Evolutionary conservation across 2,888 invertebrate genomes (phyloP).

Genomic region (Diaphora mendica): DNA sequence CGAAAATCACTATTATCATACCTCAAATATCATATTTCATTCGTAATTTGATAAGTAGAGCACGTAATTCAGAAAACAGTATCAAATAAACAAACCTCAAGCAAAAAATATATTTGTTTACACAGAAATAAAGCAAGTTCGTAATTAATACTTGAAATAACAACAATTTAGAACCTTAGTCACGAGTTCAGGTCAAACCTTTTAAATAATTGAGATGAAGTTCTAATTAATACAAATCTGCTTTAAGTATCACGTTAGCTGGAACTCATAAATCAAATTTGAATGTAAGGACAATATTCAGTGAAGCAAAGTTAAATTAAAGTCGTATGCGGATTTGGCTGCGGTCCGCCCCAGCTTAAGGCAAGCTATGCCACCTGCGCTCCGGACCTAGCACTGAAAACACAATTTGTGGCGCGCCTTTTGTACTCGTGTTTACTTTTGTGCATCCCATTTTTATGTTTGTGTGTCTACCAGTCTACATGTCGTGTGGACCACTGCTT

Average conservation of each 20-base stretch:
- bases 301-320: conserved; percentile 84
- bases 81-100: background rate
- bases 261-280: conserved; percentile 65
- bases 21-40: too few species aligned
- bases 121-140: background rate
- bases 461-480: conserved; percentile 10
- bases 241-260: conserved; percentile 44
- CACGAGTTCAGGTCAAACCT: conserved; percentile 9
- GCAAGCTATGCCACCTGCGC: conserved; percentile 75
- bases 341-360: conserved; percentile 75
- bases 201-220: conserved; percentile 27
- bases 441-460: conserved; percentile 72
- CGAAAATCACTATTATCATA: too few species aligned
- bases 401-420: conserved; percentile 79
- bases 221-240: conserved; percentile 40
- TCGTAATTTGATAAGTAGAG: background rate
- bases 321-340: conserved; percentile 80
- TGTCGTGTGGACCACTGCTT: background rate
- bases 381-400: conserved; percentile 71
- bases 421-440: conserved; percentile 77
- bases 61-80: background rate
- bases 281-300: conserved; percentile 77
- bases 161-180: background rate
- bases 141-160: background rate
- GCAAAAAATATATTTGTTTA: background rate